Conservation (phyloP, 2,888 invertebrate genomes). For the Cephus sareptanus region DNA sequence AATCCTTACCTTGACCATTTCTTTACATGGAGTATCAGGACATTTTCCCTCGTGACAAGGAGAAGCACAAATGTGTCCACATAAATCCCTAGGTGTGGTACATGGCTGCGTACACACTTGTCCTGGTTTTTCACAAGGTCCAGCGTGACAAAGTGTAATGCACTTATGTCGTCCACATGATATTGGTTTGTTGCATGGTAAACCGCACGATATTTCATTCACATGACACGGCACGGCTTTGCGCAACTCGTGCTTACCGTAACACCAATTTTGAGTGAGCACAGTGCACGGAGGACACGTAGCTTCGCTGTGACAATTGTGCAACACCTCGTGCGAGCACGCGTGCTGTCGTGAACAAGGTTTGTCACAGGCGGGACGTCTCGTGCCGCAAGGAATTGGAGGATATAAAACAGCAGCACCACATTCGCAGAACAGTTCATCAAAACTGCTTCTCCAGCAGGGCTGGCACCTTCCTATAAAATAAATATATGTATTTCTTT, state of each 20-base stretch:
- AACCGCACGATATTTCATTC: slow-evolving; percentile 90
- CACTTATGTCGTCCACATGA: slow-evolving; percentile 89
- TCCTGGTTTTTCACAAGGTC: slow-evolving; percentile 74
- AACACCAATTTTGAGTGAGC: slow-evolving; percentile 86
- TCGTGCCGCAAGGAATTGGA: slow-evolving; percentile 92
- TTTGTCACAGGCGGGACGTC: slow-evolving; percentile 82
- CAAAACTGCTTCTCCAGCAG: slow-evolving; percentile 72
- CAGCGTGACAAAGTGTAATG: slow-evolving; percentile 82
- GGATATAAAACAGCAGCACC: slow-evolving; percentile 88
- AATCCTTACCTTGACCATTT: slow-evolving; percentile 70
- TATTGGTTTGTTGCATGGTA: slow-evolving; percentile 84
- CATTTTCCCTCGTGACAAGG: slow-evolving; percentile 84
- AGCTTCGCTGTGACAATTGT: slow-evolving; percentile 82
- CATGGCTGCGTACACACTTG: slow-evolving; percentile 87
- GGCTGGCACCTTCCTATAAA: slow-evolving; percentile 54
- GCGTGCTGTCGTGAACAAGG: slow-evolving; percentile 81
- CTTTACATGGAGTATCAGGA: slow-evolving; percentile 77
- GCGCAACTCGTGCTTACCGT: slow-evolving; percentile 83
- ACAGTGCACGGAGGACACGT: slow-evolving; percentile 88
- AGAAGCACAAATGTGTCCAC: slow-evolving; percentile 88
- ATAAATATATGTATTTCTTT: background rate
- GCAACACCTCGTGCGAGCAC: slow-evolving; percentile 86
- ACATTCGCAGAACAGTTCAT: slow-evolving; percentile 92
- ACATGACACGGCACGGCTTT: slow-evolving; percentile 90
- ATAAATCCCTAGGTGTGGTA: slow-evolving; percentile 72